Percentiles rank a stretch among this genome's conserved stretches.
Evolutionary conservation across 2,888 invertebrate genomes (phyloP).

Genomic region (Spicauda simplicius): DNA sequence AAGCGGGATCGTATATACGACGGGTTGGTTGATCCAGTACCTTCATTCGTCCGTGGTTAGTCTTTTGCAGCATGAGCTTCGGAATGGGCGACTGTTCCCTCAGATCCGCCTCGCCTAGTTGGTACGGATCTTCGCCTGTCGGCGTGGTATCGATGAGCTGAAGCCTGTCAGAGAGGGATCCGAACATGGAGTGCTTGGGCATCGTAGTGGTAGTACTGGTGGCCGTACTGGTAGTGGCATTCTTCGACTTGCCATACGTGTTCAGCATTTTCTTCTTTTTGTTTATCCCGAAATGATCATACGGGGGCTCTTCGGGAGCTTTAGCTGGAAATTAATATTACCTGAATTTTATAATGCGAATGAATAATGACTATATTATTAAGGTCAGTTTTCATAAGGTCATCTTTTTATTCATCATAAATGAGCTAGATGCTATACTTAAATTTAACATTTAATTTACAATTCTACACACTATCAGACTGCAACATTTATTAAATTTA

Average conservation of each 20-base stretch:
- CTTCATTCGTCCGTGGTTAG: slow-evolving; percentile 64
- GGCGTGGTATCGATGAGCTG: slow-evolving; percentile 75
- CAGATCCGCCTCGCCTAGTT: slow-evolving; percentile 76
- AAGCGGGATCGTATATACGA: slow-evolving; percentile 57
- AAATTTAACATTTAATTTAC: too few species aligned
- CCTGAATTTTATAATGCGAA: background rate
- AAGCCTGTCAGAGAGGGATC: slow-evolving; percentile 70
- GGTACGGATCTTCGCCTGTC: slow-evolving; percentile 77
- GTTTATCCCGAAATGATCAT: slow-evolving; percentile 60
- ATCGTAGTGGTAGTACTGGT: slow-evolving; percentile 38
- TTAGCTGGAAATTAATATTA: slow-evolving; percentile 52
- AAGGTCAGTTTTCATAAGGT: too few species aligned
- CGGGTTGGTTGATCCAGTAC: slow-evolving; percentile 48
- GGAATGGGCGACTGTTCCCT: slow-evolving; percentile 79
- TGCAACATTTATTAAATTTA: too few species aligned
- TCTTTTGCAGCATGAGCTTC: slow-evolving; percentile 73
- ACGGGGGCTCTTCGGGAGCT: slow-evolving; percentile 51
- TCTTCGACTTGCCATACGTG: slow-evolving; percentile 64
- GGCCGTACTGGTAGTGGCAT: slow-evolving; percentile 3
- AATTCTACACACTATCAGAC: too few species aligned
- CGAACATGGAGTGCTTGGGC: slow-evolving; percentile 55
- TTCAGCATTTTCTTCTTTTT: slow-evolving; percentile 71
- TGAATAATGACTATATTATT: too few species aligned
- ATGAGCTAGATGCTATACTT: too few species aligned
- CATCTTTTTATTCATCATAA: too few species aligned